Percentiles rank a stretch among this genome's conserved stretches.
These are phyloP conservation scores for Lamellibrachia satsuma DNA, from an alignment of 2,888 invertebrate species.

Conservation along the genomic window DNA sequence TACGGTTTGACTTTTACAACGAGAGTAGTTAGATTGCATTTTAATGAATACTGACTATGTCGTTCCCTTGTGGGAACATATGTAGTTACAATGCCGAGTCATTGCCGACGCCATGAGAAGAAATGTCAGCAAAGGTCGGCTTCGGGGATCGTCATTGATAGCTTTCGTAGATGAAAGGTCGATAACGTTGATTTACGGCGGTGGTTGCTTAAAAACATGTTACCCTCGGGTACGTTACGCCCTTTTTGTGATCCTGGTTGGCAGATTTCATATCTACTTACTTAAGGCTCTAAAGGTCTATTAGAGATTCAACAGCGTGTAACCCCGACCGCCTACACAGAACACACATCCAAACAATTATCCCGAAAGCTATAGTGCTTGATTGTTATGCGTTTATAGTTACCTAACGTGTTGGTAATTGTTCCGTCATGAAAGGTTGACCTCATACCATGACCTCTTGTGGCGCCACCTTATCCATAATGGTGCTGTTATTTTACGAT, in stretches of 20 bases:
- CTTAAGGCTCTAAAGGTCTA: not conserved
- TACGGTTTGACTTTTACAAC: not conserved
- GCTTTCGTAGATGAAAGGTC: not conserved
- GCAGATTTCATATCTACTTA: slow-evolving; percentile 5
- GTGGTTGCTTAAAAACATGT: not conserved
- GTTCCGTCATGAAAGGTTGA: not conserved
- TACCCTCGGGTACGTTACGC: not conserved
- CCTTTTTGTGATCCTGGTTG: not conserved
- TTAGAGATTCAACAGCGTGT: not conserved
- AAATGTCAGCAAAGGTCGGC: slow-evolving; percentile 6
- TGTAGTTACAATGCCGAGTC: not conserved
- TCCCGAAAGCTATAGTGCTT: no score
- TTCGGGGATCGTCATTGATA: not conserved
- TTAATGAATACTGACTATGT: not conserved
- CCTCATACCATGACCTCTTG: no score
- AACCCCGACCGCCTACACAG: not conserved
- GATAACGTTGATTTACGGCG: slow-evolving; percentile 1
- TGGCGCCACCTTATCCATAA: no score
- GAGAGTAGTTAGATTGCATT: not conserved
- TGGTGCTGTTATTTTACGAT: no score
- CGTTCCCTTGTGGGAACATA: not conserved
- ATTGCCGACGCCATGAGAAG: not conserved
- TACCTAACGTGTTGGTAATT: not conserved
- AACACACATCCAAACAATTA: not conserved
- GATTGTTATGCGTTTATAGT: not conserved